Evolutionary conservation across 2,888 invertebrate species (phyloP).

Genomic region (Xylocampa areola): DNA sequence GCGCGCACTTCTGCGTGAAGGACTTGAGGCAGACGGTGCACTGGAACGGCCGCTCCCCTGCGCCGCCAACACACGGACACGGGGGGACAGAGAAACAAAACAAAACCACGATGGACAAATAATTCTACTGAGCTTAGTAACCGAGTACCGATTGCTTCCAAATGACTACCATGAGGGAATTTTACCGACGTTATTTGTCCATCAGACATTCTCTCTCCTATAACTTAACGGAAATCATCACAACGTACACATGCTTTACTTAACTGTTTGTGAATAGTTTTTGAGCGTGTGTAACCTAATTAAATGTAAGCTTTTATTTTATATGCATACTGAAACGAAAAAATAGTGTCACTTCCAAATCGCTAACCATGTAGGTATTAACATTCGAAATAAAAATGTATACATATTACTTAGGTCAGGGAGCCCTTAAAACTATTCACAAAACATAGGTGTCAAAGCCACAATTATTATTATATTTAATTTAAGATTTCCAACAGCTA

Average conservation of each 20-base stretch:
- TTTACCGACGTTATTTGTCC: conserved; percentile 85
- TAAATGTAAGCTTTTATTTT: conserved; percentile 39
- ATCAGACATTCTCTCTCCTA: conserved; percentile 86
- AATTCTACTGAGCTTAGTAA: conserved; percentile 70
- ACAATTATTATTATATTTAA: conserved; percentile 67
- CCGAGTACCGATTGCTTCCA: conserved; percentile 60
- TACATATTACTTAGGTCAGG: conserved; percentile 66
- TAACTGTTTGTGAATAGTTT: conserved; percentile 90
- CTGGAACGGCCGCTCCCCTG: conserved; percentile 91
- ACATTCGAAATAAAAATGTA: conserved; percentile 43
- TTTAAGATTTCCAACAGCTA: conserved; percentile 33
- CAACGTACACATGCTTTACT: conserved; percentile 89
- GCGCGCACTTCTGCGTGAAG: conserved; percentile 91
- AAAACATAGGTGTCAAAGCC: conserved; percentile 87
- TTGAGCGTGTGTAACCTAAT: conserved; percentile 87
- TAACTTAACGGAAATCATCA: conserved; percentile 81
- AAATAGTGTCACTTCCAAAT: conserved; percentile 68
- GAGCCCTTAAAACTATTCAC: conserved; percentile 90
- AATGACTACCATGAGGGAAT: conserved; percentile 85
- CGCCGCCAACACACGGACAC: conserved; percentile 81
- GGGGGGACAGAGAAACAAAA: conserved; percentile 89
- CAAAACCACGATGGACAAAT: conserved; percentile 90
- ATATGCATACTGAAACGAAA: conserved; percentile 46
- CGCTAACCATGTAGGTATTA: conserved; percentile 69
- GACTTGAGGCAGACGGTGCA: conserved; percentile 91